Evolutionary conservation across 2,888 invertebrate genomes (phyloP), one percentile per base, ranked within the genome.

Genomic region (Monopis laevigella): DNA sequence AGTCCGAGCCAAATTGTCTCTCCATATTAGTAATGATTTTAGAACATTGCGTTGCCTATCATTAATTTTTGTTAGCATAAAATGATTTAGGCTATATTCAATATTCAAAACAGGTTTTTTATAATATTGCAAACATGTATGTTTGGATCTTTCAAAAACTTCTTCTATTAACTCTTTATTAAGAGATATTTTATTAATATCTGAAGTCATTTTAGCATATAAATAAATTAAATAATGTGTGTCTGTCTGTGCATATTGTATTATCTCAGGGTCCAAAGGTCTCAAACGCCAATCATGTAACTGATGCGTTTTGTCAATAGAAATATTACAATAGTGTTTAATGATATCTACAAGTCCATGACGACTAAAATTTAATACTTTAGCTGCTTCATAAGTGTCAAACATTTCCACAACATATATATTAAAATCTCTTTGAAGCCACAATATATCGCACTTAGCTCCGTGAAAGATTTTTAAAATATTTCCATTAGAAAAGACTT

Each of bases 381-480:
- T 86, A 0, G 94, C 89, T 0, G 97, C 98, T 59, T 91, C 89
- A 59, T 93, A 88, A 0, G 98, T 99, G 66, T 99, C 99, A 63
- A 99, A 98, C 88, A 99, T 86, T 51, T 98, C 97, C 1, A 99
- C 97, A 2, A 99, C 73, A 62, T 99, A 99, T 1, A 99, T 62
- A 0, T 96, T 92, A 42, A 98, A 87, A 82, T 99, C 99, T 11
- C 96, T 83, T 65, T 99, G 99, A 19, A 99, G 73, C 98, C 99
- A 99, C 21, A 87, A 75, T 12, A 99, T 83, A 60, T 99, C 98
- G 45, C 63, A 78, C 43, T 92, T 89, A 0, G 95, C 92, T 7
- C 98, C 98, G 61, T 99, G 99, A 51, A 99, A 89, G 3, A 96
- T 85, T 91, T 90, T 99, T 0, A 97, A 65, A 53, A 96, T 89